Percentiles rank a stretch among this genome's conserved stretches.
phyloP scores from a whole-genome alignment of 92 coral and sea anemone species.

The Ricordea florida region DNA sequence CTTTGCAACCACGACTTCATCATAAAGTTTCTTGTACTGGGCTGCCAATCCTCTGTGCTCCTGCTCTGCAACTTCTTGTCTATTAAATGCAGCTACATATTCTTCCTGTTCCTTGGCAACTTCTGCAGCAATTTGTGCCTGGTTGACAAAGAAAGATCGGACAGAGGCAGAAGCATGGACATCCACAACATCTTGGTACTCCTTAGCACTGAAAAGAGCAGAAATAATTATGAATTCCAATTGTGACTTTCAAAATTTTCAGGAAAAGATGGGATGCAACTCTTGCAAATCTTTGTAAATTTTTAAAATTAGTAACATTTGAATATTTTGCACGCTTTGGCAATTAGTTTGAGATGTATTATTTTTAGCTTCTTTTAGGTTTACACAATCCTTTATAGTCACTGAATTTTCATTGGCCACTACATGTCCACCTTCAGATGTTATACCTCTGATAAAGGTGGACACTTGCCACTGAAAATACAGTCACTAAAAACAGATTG shows the following conservation, averaged over 20 bases:
- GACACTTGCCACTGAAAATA: no score
- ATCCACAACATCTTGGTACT: conserved; percentile 81
- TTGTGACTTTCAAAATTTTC: not conserved
- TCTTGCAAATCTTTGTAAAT: no score
- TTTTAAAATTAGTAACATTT: no score
- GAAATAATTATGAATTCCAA: not conserved
- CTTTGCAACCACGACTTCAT: conserved; percentile 20
- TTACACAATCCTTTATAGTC: no score
- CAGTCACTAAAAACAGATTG: no score
- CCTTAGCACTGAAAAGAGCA: conserved; percentile 65
- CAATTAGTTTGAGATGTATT: no score
- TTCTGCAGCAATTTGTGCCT: conserved; percentile 68
- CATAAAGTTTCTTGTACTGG: conserved; percentile 79
- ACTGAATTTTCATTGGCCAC: no score
- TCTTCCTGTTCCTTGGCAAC: conserved; percentile 84
- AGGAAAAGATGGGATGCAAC: no score
- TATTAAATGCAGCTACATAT: conserved; percentile 88
- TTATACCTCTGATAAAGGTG: no score
- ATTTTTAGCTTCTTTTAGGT: no score
- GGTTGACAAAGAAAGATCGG: conserved; percentile 80
- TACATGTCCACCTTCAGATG: no score
- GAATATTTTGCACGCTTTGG: no score
- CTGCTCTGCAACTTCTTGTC: conserved; percentile 89
- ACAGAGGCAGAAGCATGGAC: conserved; percentile 66
- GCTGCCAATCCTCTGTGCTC: conserved; percentile 63